Conservation (phyloP, 2,797 vertebrate genomes). For the Pangasius krempfi region DNA sequence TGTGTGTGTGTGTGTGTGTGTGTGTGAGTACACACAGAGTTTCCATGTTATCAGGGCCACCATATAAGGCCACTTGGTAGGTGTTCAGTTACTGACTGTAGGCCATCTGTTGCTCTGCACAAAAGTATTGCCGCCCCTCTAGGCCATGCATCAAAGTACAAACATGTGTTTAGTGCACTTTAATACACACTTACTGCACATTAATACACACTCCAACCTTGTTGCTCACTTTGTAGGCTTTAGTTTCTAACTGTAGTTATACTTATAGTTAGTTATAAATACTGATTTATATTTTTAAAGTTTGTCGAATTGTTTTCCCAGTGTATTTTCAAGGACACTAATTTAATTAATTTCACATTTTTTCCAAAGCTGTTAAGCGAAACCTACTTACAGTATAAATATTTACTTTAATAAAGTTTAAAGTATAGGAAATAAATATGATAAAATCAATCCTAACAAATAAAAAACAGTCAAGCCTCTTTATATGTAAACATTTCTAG, state of each 20-base stretch:
- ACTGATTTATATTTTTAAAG: background rate
- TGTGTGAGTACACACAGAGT: background rate
- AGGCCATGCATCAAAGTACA: background rate
- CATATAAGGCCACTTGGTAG: background rate
- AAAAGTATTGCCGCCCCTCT: background rate
- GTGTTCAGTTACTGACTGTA: conserved; percentile 8
- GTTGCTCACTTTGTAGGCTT: background rate
- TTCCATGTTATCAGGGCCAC: conserved; percentile 10
- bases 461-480: too few relatives aligned
- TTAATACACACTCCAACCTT: background rate
- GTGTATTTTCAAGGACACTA: background rate
- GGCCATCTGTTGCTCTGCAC: conserved; percentile 15
- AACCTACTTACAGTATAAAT: background rate
- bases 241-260: background rate
- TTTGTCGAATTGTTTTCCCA: background rate
- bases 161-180: background rate
- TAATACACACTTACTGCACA: background rate
- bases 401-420: too few relatives aligned
- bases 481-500: too few relatives aligned
- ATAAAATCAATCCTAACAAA: too few relatives aligned
- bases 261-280: too few relatives aligned
- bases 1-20: conserved; percentile 22
- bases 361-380: background rate
- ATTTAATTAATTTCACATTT: background rate
- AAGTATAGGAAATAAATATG: background rate